These are phyloP conservation scores for crab-eating macaque (Macaca fascicularis) DNA, from an alignment of 2,113 vertebrate species.

Conservation along the genomic window T2T-MFA8v1.1 NC_088386.1:47281001-47281500, in stretches of 20 bases:
- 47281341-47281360: not conserved
- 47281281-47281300: not conserved
- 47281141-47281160: not conserved
- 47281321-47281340: not conserved
- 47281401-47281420: not conserved
- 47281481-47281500: conserved; percentile 3
- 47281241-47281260: not conserved
- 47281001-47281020: not conserved
- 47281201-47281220: not conserved
- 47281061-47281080: not conserved
- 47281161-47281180: not conserved
- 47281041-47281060: not conserved
- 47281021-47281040: not conserved
- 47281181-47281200: not conserved
- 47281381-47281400: not conserved
- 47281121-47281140: not conserved
- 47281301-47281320: not conserved
- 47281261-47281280: not conserved
- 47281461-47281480: not conserved
- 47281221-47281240: too few relatives aligned
- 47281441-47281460: not conserved
- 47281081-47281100: not conserved
- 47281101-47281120: not conserved
- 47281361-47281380: not conserved
- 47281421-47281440: too few relatives aligned